Conservation (phyloP, 30 jellyfish, hydroid and myxozoan genomes). For the Calvadosia cruxmelitensis region DNA sequence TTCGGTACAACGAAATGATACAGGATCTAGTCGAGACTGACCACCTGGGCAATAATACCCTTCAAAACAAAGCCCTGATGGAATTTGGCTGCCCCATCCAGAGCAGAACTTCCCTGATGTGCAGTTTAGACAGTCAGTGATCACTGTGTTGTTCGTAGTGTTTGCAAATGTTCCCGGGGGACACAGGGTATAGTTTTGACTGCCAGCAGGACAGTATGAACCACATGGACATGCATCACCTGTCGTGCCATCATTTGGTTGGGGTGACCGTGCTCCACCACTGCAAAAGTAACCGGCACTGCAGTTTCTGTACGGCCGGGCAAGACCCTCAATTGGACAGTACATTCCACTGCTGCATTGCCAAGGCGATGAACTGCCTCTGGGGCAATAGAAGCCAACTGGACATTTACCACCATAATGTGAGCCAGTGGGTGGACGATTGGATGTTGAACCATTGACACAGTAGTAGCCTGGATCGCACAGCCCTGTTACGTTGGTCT, state of each 20-base stretch:
- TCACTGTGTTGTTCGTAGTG: slow-evolving; percentile 37
- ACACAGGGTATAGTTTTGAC: slow-evolving; percentile 69
- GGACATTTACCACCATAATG: slow-evolving; percentile 97
- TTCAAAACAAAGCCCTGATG: slow-evolving; percentile 68
- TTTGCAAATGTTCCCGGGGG: slow-evolving; percentile 95
- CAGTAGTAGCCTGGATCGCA: slow-evolving; percentile 93
- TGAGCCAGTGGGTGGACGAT: slow-evolving; percentile 50
- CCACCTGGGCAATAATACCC: slow-evolving; percentile 91
- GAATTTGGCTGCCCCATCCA: slow-evolving; percentile 83
- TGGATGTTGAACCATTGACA: slow-evolving; percentile 47
- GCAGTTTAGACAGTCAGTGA: slow-evolving; percentile 66
- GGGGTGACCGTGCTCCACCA: slow-evolving; percentile 63
- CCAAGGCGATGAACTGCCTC: slow-evolving; percentile 66
- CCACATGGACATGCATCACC: slow-evolving; percentile 89
- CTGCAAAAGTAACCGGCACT: slow-evolving; percentile 75
- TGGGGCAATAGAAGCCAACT: slow-evolving; percentile 71
- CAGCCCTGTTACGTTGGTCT: slow-evolving; percentile 45
- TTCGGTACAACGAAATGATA: slow-evolving; percentile 42
- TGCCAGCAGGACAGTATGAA: slow-evolving; percentile 72
- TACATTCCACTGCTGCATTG: slow-evolving; percentile 73
- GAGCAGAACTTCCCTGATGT: slow-evolving; percentile 65
- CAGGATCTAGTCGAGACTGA: slow-evolving; percentile 68
- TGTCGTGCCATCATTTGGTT: slow-evolving; percentile 62
- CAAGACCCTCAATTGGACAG: slow-evolving; percentile 61
- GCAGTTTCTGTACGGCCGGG: slow-evolving; percentile 57